phyloP scores from a whole-genome alignment of 2,888 invertebrate species.

The Drosophila hamatofila region DNA sequence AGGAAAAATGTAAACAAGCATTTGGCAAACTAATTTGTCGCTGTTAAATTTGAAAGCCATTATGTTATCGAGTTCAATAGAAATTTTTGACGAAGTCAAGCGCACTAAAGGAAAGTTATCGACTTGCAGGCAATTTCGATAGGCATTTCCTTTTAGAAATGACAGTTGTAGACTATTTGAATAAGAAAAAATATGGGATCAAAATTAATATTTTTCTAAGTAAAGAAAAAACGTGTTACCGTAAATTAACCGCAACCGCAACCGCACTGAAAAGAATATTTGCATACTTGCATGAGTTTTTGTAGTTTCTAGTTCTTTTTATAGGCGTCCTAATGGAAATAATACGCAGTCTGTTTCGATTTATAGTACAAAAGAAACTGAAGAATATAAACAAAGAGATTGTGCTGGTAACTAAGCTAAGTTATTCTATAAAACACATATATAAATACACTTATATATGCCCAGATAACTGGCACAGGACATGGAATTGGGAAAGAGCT shows the following conservation, averaged over 20 bases:
- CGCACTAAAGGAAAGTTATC: no score
- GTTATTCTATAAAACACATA: not conserved
- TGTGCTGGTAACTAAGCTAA: constrained; percentile 88
- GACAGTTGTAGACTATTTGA: no score
- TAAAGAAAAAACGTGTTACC: no score
- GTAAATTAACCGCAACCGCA: constrained; percentile 67
- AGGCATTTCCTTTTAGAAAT: no score
- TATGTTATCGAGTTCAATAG: no score
- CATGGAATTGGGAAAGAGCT: constrained; percentile 94
- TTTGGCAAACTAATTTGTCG: no score
- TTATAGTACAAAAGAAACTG: constrained; percentile 84
- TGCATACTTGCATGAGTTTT: constrained; percentile 71
- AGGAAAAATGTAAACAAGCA: no score
- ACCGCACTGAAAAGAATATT: constrained; percentile 79
- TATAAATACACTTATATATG: not conserved
- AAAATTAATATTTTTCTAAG: no score
- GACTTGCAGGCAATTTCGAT: no score
- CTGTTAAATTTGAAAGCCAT: no score
- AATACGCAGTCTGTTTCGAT: constrained; percentile 53
- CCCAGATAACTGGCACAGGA: constrained; percentile 93
- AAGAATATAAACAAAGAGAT: constrained; percentile 92
- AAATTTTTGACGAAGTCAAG: no score
- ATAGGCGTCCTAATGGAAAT: constrained; percentile 60
- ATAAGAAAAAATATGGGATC: no score
- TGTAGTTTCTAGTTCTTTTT: constrained; percentile 73